phyloP scores from a whole-genome alignment of 2,113 vertebrate species.

The Gobius niger region DNA sequence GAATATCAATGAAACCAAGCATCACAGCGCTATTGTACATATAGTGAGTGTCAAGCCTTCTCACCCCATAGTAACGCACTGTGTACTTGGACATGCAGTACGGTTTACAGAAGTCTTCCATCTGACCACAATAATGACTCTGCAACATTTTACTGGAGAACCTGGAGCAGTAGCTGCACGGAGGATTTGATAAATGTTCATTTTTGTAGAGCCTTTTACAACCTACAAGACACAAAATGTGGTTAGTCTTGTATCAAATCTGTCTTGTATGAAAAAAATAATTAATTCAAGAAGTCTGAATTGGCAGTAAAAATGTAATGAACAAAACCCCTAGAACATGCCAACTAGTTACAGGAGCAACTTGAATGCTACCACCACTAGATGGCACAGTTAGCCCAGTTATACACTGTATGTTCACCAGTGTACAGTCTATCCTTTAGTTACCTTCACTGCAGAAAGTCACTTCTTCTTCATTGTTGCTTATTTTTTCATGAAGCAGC shows the following conservation, averaged over 20 bases:
- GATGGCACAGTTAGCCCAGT: neutral
- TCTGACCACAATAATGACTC: conserved; percentile 88
- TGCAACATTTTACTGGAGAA: conserved; percentile 85
- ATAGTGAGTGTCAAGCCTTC: conserved; percentile 37
- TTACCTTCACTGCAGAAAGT: conserved; percentile 93
- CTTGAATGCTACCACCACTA: conserved; percentile 1
- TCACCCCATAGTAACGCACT: conserved; percentile 93
- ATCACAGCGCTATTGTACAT: no score
- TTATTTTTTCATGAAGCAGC: conserved; percentile 85
- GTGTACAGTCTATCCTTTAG: conserved; percentile 14
- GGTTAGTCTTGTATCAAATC: neutral
- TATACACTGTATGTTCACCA: neutral
- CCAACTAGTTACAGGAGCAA: neutral
- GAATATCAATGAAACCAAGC: neutral
- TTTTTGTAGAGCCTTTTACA: conserved; percentile 89
- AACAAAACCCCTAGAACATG: no score
- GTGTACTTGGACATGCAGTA: conserved; percentile 98
- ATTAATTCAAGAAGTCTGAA: no score
- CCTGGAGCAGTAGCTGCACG: conserved; percentile 91
- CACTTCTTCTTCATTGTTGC: conserved; percentile 84
- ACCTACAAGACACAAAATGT: conserved; percentile 66
- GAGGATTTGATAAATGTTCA: conserved; percentile 83
- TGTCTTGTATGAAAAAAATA: no score
- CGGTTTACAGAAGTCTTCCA: conserved; percentile 92
- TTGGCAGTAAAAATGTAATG: no score